Base-by-base conservation (phyloP, 2,888 invertebrate species). In the Drosophila putrida region DNA sequence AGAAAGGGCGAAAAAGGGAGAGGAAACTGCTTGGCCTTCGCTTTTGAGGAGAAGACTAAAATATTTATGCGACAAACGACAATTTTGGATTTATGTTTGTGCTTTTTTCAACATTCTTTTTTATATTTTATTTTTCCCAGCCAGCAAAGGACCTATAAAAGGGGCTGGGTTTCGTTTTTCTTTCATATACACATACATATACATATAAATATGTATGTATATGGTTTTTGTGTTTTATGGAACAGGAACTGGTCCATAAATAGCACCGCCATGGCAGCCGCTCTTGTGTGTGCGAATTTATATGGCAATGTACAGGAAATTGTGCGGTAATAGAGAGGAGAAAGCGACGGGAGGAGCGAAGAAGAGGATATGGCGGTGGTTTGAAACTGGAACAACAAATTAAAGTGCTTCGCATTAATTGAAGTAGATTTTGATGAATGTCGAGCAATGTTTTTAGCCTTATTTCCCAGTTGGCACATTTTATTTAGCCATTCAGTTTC, bases 41-140 rank as follows among this genome's bases (percentile, higher is more conserved):
- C 72, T 78, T 72, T 79, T 62, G 73, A 78, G 71, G 50, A 66
- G 60, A 71, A 54, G 63, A 64, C 88, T 87, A 78, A 86, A 89
- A 85, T 85, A 85, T 85, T 85, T 85, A 89, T 85, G 85, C 85
- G 89, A 87, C 89, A 87, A 89, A 82, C 82, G 85, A 80, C 85
- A 86, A 87, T 89, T 89, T 88, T 78, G 85, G 89, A 86, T 86
- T 86, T 86, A 86, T 86, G 89, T 72, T 62, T 59, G 72, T 82
- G 51, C 54, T 61, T 46, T 63, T 51, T 27, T 35, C 9, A 9
- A 10, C 41, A 41, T 31, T 2, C 6, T 31, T 31, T 31, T 25
- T 35, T 25, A 10, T 44, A 58, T 20, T 57, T 39, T 28, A 44
- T 31, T 33, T 55, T 65, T 59, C 10, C 27, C 49, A 51, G 47